Percentiles rank a stretch among this genome's conserved stretches.
Evolutionary conservation across 2,797 vertebrate species (phyloP).

Genomic region (Pampus argenteus): DNA sequence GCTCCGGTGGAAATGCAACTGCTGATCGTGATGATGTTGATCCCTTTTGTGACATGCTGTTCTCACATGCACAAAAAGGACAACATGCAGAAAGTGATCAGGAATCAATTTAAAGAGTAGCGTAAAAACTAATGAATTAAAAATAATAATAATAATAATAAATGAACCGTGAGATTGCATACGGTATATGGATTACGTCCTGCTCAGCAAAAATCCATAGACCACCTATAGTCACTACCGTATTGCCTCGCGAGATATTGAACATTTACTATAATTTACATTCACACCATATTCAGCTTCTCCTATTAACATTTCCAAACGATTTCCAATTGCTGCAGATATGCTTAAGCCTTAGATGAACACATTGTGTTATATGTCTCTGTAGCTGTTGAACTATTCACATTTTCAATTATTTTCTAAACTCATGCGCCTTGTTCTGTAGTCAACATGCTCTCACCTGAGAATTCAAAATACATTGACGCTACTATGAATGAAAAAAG

Average conservation of each 20-base stretch:
- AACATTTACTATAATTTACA: background rate
- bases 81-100: background rate
- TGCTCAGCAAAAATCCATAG: constrained; percentile 24
- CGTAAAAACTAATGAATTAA: background rate
- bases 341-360: constrained; percentile 10
- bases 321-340: constrained; percentile 23
- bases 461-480: background rate
- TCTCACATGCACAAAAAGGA: background rate
- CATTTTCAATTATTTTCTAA: constrained; percentile 7
- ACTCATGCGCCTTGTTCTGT: background rate
- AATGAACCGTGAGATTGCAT: constrained; percentile 1
- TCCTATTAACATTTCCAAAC: constrained; percentile 10
- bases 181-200: background rate
- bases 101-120: background rate
- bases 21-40: background rate
- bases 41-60: background rate
- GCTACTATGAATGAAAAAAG: background rate
- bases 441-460: background rate
- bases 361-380: background rate
- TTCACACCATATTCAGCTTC: background rate
- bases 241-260: background rate
- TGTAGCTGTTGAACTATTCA: background rate
- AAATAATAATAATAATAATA: no score
- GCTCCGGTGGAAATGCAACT: background rate
- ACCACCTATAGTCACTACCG: background rate